A percentile compares a stretch with the other conserved stretches of the same genome.
Evolutionary conservation across 1,140 invertebrate genomes (phyloP).

Genomic region (Bradynema listronoti): DNA sequence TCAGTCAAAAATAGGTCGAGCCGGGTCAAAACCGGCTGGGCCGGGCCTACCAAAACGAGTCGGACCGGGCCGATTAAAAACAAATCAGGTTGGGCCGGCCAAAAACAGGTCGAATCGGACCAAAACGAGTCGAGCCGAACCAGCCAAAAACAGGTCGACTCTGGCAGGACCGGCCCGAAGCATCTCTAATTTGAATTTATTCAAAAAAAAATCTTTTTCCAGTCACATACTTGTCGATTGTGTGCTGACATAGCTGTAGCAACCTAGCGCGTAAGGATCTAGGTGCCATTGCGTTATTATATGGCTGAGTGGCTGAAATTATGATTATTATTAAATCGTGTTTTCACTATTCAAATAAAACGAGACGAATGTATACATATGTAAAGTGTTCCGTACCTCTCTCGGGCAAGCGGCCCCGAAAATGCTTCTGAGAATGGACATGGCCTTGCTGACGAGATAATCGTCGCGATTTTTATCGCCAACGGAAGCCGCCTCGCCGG

Average conservation of each 20-base stretch:
- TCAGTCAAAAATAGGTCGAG: too few relatives aligned
- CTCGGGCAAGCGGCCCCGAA: constrained; percentile 28
- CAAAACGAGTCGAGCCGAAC: too few relatives aligned
- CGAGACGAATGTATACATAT: not conserved
- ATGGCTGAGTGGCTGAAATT: constrained; percentile 19
- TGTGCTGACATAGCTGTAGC: constrained; percentile 28
- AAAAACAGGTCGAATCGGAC: too few relatives aligned
- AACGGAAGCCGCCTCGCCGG: constrained; percentile 25
- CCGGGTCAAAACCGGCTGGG: too few relatives aligned
- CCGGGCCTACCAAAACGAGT: too few relatives aligned
- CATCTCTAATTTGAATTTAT: not conserved
- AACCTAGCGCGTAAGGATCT: constrained; percentile 25
- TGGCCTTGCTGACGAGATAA: constrained; percentile 19
- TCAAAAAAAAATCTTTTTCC: not conserved
- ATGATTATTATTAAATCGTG: too few relatives aligned
- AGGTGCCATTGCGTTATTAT: constrained; percentile 29
- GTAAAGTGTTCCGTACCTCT: constrained; percentile 22
- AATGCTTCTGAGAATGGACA: constrained; percentile 22
- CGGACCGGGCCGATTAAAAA: too few relatives aligned
- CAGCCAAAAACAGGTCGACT: too few relatives aligned
- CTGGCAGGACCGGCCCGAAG: too few relatives aligned
- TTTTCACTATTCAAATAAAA: not conserved
- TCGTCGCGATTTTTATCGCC: constrained; percentile 11
- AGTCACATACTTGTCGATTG: constrained; percentile 24
- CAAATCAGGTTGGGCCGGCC: too few relatives aligned